Evolutionary conservation across 2,888 invertebrate species (phyloP), one percentile per base, ranked within the genome.

Genomic region (Lasioglossum pauxillum): DNA sequence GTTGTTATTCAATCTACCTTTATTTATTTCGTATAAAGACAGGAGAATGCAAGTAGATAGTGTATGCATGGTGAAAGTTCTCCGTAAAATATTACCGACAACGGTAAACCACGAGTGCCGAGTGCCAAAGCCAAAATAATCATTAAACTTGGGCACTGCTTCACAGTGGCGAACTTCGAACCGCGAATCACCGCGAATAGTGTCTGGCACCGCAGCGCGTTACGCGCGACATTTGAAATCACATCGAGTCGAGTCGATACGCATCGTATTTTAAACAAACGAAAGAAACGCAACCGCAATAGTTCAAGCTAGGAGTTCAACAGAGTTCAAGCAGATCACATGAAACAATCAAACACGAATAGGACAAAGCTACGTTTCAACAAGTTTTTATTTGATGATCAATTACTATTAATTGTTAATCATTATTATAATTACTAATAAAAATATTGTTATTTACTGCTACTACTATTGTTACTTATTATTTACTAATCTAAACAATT

Each of bases 401-500:
- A 0, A 31, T 31, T 27, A 64, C 27, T 53, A 53, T 60, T 64
- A 16, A 64, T 64, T 64, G 64, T 64, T 64, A 64, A 64, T 64
- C 31, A 16, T 64, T 64, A 31, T 31, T 64, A 64, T 64, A 31
- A 64, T 64, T 3, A 31, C 64, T 64, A 64, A 64, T 64, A 64
- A 64, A 64, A 64, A 64, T 8, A 7, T 64, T 14, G 19, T 64
- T 64, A 64, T 31, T 31, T 8, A 64, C 64, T 7, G 64, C 64
- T 31, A 64, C 64, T 19, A 19, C 31, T 64, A 64, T 19, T 31
- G 64, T 64, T 64, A 64, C 31, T 64, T 64, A 64, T 64, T 64
- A 91, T 76, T 82, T 82, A 64, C 83, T 80, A 86, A 86, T 89
- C 83, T 78, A 49, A 79, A 75, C 86, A 74, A 82, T 84, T 80